Evolutionary conservation across 2,797 vertebrate species (phyloP).

Genomic region (Tolypeutes matacus): DNA sequence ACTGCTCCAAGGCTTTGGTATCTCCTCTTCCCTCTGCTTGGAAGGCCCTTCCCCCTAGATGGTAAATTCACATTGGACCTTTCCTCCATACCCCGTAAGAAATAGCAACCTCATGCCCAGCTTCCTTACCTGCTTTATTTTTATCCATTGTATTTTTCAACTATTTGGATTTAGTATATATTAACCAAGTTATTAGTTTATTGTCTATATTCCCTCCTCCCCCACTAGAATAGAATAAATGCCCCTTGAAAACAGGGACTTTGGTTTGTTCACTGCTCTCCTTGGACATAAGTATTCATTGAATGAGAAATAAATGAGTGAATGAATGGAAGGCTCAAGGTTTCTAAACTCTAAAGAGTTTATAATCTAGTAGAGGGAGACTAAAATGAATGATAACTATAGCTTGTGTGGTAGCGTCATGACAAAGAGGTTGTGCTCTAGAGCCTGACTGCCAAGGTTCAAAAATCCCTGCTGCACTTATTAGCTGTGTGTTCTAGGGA

Average conservation of each 20-base stretch:
- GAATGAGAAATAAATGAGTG: background rate
- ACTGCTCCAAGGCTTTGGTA: background rate
- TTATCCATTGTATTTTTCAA: background rate
- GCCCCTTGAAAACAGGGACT: background rate
- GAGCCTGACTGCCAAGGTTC: background rate
- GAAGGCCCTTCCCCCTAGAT: background rate
- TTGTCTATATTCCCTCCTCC: background rate
- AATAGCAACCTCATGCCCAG: background rate
- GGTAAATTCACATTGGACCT: background rate
- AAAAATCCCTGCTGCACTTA: background rate
- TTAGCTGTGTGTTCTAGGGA: background rate
- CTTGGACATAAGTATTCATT: background rate
- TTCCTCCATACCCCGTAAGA: background rate
- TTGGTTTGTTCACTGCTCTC: background rate
- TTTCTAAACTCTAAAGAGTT: background rate
- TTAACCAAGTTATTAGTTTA: background rate
- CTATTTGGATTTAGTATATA: background rate
- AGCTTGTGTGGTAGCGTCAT: background rate
- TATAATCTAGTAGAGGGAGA: background rate
- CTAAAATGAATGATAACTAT: background rate
- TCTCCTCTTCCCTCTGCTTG: accelerated
- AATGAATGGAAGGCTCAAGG: background rate
- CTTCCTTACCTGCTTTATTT: background rate
- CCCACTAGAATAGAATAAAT: accelerated
- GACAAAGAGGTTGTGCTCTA: background rate